These are phyloP conservation scores for Poeciliopsis occidentalis DNA, from an alignment of 2,113 vertebrate species.

Conservation along the genomic window DNA sequence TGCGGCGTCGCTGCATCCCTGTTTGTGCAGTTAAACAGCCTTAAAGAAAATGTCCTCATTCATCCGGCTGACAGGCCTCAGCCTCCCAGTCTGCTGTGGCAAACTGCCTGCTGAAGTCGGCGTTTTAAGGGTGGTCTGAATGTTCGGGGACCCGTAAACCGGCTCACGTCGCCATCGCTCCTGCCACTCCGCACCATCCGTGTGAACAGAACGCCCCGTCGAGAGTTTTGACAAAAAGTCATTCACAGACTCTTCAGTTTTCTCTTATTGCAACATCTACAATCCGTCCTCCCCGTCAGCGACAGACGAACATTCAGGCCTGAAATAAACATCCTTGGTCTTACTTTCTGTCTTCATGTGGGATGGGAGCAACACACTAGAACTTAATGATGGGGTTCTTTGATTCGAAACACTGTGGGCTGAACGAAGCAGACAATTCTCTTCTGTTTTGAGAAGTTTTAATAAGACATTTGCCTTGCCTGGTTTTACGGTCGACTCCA, in stretches of 20 bases:
- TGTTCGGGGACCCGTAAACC: constrained; percentile 25
- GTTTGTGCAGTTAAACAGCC: constrained; percentile 23
- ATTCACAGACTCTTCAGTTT: constrained; percentile 20
- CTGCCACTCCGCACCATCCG: constrained; percentile 18
- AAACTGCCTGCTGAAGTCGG: not conserved
- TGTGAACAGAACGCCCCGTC: constrained; percentile 27
- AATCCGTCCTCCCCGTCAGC: not conserved
- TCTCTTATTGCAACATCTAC: not conserved
- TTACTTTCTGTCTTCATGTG: constrained; percentile 8
- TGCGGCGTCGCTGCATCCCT: constrained; percentile 32
- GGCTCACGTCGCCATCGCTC: constrained; percentile 39
- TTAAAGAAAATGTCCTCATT: constrained; percentile 19
- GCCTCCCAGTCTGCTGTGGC: constrained; percentile 16
- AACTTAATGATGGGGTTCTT: constrained; percentile 16
- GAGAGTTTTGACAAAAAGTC: not conserved
- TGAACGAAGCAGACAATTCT: constrained; percentile 36
- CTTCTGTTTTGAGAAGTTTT: constrained; percentile 39
- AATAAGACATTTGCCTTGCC: constrained; percentile 34
- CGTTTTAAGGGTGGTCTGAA: constrained; percentile 54
- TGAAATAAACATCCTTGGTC: constrained; percentile 23
- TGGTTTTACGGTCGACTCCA: not conserved
- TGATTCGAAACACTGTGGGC: constrained; percentile 23
- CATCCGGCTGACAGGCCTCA: constrained; percentile 22
- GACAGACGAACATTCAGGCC: constrained; percentile 18
- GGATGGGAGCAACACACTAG: constrained; percentile 31